Evolutionary conservation across 2,888 invertebrate species (phyloP), one percentile per base, ranked within the genome.

Genomic region (Yponomeuta cagnagella): DNA sequence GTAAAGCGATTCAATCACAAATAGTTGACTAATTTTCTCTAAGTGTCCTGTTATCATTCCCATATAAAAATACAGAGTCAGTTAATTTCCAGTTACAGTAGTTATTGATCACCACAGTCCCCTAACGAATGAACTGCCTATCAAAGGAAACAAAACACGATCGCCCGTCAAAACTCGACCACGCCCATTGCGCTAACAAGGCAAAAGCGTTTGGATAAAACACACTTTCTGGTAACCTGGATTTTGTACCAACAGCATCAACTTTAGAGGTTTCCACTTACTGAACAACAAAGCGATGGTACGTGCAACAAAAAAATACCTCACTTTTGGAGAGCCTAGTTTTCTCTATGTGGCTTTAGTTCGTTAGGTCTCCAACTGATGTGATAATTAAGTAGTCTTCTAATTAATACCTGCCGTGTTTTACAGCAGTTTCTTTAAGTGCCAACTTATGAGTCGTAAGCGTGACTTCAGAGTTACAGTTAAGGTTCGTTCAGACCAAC

Each of bases 381-480:
- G 15, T 12, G 15, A 3, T 15, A 58, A 12, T 58, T 15, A 15
- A 5, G 0, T 12, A 15, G 15, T 15, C 15, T 58, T 58, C 52
- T 68, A 68, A 68, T 68, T 68, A 68, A 30, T 48, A n/a, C 12
- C 30, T 68, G 23, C 31, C 68, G 68, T 68, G 68, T 48, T 48
- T 23, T 10, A 6, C 48, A 68, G 52, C 48, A 10, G 48, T 68
- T 68, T 48, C 68, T 68, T 58, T 68, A 68, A 68, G 68, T 68
- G 68, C 52, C 48, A 52, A 30, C 68, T 30, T 68, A 68, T 31
- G 23, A 37, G 68, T 68, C 33, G 65, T 68, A 37, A 48, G 68
- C 68, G 43, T 48, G 68, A 68, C 48, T 43, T 9, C 4, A 58
- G 15, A 58, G 52, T 58, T 15, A 58, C 43, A 58, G 52, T 15